Base-by-base conservation (phyloP, 1,140 invertebrate species). In the Akabosia matsudoensis region DNA sequence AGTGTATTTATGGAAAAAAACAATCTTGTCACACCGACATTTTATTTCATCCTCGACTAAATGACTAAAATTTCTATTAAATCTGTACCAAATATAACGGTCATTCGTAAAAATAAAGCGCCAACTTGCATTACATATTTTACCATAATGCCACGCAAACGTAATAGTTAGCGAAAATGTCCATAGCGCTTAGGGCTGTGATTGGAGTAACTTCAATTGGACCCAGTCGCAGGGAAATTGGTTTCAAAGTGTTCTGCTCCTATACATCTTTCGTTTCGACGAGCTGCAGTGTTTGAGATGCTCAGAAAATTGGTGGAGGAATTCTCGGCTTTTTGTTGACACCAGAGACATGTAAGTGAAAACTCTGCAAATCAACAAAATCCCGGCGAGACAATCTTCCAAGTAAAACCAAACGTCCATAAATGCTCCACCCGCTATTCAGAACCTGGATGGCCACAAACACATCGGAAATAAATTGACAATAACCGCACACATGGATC, bases 401-500 rank as follows among this genome's bases (percentile, higher is more conserved):
- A 72, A 13, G 70, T 31, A 26, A 31, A 72, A 76, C 71, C 61
- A 76, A 4, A 76, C 67, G 28, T 64, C 70, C 26, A 72, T n/a
- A 34, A 76, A 70, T n/a, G 72, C 37, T n/a, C 72, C 61, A 0
- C 7, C 33, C 1, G 52, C 51, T 52, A n/a, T 70, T 77, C 18
- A 74, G 56, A 14, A 77, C 30, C 28, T 77, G 76, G 10, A 77
- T 77, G 10, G 54, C 37, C 28, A 72, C 34, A 67, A 67, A 77
- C 14, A 77, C 76, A 31, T 77, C 76, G 14, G 76, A 73, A 67
- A 77, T 77, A 33, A 77, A 72, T 33, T 77, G 76, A 30, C 54
- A 61, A 18, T 77, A 77, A 1, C 70, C 70, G 3, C 37, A 61
- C 0, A 56, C 33, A 31, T 77, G 76, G 51, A 77, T 33, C 28